Conservation (phyloP, 2,113 vertebrate species). For the Anguilla rostrata region DNA sequence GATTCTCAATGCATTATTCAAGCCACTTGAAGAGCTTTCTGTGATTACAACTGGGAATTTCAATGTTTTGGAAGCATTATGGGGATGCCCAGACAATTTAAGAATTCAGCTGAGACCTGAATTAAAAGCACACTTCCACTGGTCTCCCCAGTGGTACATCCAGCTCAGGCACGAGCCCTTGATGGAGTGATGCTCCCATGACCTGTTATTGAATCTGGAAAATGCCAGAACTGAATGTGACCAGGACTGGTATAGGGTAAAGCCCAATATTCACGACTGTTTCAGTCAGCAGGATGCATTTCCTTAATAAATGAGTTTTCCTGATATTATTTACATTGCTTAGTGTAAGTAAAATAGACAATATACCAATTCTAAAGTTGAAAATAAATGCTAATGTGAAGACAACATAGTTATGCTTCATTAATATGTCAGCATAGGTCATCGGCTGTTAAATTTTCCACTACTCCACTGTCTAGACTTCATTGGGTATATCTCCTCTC, state of each 20-base stretch:
- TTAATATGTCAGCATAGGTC: no score
- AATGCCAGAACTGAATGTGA: not conserved
- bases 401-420: no score
- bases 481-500: no score
- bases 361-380: not conserved
- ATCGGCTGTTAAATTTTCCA: no score
- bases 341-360: not conserved
- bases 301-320: no score
- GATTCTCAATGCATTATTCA: constrained; percentile 8
- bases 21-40: not conserved
- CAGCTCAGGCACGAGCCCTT: not conserved
- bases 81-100: constrained; percentile 9
- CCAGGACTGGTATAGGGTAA: no score
- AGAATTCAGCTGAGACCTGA: not conserved
- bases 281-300: no score
- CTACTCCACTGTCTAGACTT: no score
- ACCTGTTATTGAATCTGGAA: not conserved
- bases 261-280: no score
- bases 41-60: not conserved
- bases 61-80: not conserved
- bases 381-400: not conserved
- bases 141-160: not conserved
- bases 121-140: not conserved
- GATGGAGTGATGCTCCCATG: not conserved
- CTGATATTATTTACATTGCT: not conserved